phyloP scores from a whole-genome alignment of 2,797 vertebrate species.

The Pipistrellus kuhlii region DNA sequence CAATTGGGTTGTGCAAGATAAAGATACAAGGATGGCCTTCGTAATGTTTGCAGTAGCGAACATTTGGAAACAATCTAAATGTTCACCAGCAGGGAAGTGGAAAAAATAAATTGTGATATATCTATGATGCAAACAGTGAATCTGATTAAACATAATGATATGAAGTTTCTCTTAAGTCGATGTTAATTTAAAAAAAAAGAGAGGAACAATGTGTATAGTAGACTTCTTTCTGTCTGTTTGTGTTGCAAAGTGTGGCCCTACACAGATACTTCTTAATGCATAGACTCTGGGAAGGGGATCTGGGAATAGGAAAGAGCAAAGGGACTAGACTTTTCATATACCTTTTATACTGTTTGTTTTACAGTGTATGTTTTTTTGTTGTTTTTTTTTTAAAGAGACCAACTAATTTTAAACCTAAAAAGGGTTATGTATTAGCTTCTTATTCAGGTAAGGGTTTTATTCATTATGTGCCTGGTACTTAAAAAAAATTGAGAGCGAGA shows the following conservation, averaged over 20 bases:
- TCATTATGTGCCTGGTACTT: neutral
- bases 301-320: neutral
- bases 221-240: neutral
- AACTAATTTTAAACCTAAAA: conserved; percentile 20
- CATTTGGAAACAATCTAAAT: neutral
- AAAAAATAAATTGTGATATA: neutral
- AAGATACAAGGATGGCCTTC: neutral
- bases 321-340: neutral
- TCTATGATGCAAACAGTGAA: neutral
- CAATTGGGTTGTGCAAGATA: neutral
- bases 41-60: neutral
- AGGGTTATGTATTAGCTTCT: neutral
- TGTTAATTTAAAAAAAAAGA: neutral
- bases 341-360: neutral
- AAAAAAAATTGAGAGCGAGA: no score
- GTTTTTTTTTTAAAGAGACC: neutral
- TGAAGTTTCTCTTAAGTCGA: neutral
- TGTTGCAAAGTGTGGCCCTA: neutral
- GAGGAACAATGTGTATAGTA: neutral
- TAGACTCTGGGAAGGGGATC: neutral
- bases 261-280: neutral
- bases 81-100: neutral
- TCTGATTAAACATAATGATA: neutral
- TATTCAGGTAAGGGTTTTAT: neutral
- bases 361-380: neutral